Base-by-base conservation (phyloP, 1,140 invertebrate species). In the Riptortus pedestris region DNA sequence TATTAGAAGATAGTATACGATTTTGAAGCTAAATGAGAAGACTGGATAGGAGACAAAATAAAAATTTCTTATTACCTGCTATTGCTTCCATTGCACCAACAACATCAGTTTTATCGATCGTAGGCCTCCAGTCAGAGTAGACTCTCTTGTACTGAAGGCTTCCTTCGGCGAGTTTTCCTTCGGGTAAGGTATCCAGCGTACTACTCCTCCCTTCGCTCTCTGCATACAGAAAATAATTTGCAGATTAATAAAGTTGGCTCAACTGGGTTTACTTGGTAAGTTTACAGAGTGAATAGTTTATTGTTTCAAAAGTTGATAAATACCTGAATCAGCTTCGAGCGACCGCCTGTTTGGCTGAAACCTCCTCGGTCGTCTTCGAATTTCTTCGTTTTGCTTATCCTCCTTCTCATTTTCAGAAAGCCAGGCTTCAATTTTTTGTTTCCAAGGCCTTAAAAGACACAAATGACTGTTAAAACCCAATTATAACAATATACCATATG, bases 401-500 rank as follows among this genome's bases (percentile, higher is more conserved):
- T 91, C 87, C 70, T 85, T 86, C 73, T 91, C 89, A 74, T 89
- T 91, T 63, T 90, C 88, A 66, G 89, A 83, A 66, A 93, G 76
- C 91, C 91, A 93, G 16, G 87, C 88, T 75, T 93, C 88, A 68
- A 95, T 93, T 73, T 93, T 91, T 72, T 90, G 85, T 31, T 86
- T 77, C 88, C 88, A 91, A 67, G 90, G 85, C 72, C 85, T 83
- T 71, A 65, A 76, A 76, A 63, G 33, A 58, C 22, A 43, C 24
- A 55, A 65, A 24, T 18, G 5, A 48, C 63, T 62, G 26, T 9
- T 47, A 60, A 43, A n/a, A n/a, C n/a, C n/a, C n/a, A n/a, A n/a
- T n/a, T n/a, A n/a, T n/a, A n/a, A n/a, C n/a, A n/a, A n/a, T n/a
- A n/a, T n/a, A n/a, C 4, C 22, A 18, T n/a, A 27, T n/a, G n/a